Evolutionary conservation across 2,797 vertebrate genomes (phyloP).

Genomic region (Hemitrygon akajei): DNA sequence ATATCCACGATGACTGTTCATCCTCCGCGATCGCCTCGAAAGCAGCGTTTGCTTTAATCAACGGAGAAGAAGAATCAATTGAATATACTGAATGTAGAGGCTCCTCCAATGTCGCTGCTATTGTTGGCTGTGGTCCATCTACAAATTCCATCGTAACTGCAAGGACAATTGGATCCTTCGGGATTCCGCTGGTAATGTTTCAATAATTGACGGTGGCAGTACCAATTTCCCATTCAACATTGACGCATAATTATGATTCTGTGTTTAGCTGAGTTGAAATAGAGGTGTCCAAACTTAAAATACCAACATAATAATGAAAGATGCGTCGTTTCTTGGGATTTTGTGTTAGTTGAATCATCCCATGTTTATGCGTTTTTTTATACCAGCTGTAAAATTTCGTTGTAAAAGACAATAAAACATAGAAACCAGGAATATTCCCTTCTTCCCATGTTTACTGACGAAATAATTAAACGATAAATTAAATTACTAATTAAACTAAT

Average conservation of each 20-base stretch:
- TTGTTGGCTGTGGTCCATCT: neutral
- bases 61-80: too few relatives aligned
- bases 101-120: neutral
- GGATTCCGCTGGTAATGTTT: too few relatives aligned
- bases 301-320: neutral
- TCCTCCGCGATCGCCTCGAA: neutral
- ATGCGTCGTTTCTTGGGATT: neutral
- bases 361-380: too few relatives aligned
- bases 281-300: too few relatives aligned
- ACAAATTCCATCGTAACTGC: neutral
- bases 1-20: conserved; percentile 29
- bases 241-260: too few relatives aligned
- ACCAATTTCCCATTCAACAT: too few relatives aligned
- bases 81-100: neutral
- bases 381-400: neutral
- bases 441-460: too few relatives aligned
- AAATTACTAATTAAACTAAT: too few relatives aligned
- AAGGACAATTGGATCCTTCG: conserved; percentile 36
- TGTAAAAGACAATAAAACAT: too few relatives aligned
- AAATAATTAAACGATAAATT: too few relatives aligned
- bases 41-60: too few relatives aligned
- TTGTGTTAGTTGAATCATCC: neutral
- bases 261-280: too few relatives aligned
- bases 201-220: neutral
- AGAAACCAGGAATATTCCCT: neutral